Evolutionary conservation across 1,140 invertebrate genomes (phyloP), one percentile per base, ranked within the genome.

Genomic region (Bombus superbus): DNA sequence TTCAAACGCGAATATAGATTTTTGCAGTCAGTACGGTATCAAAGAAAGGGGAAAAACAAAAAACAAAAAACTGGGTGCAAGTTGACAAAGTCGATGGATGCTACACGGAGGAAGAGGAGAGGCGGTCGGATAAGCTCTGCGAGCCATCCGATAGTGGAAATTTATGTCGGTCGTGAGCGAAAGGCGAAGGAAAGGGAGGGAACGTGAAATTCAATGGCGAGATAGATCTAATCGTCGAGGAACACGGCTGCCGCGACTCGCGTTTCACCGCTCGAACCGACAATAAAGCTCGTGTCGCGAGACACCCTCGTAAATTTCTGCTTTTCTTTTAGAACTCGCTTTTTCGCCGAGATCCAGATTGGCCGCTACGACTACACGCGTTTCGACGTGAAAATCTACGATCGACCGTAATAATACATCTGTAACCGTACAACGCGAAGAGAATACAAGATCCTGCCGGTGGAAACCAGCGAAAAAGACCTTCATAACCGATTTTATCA

Each of bases 151-250:
- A 89, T 91, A 90, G 91, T 88, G 90, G 88, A 90, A 89, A 91
- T 91, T 91, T 91, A 91, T 91, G 90, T 87, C 83, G 72, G 73
- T 75, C 74, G 84, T 69, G 80, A 6, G 62, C 53, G 78, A 47
- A 44, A 77, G 57, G 44, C 28, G 28, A 6, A 40, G 76, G 73
- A 76, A 69, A 57, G 38, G 64, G 73, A 68, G 38, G 25, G 38
- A 86, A 79, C 53, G 84, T 89, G 89, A 83, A 89, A 90, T 89
- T 90, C 88, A 89, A 90, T 90, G 86, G 89, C 62, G 62, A 84
- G 68, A 81, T 74, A 89, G 88, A 90, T 90, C 88, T 89, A 86
- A 90, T 90, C 87, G 62, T 38, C 13, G 25, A 40, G 38, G 68
- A 83, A 89, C 83, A 85, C 62, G 59, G 57, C 75, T 40, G 44